Conservation (phyloP, 2,888 invertebrate species). For the Spatulosminthurus flaviceps region DNA sequence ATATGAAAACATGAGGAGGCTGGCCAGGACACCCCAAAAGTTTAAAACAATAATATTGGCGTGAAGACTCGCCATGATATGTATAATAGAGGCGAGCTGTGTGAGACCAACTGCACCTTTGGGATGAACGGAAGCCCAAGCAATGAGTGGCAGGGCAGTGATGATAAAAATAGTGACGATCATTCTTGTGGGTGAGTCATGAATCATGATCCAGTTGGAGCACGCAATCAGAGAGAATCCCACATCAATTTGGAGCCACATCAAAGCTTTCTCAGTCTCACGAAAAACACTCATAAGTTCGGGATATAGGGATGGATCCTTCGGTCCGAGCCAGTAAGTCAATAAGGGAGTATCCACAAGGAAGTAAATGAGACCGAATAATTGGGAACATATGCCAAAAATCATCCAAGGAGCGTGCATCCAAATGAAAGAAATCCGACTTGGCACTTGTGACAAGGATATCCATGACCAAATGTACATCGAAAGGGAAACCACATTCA, state of each 20-base stretch:
- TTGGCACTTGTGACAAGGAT: background rate
- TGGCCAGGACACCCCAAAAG: constrained; percentile 32
- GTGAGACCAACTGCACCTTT: constrained; percentile 33
- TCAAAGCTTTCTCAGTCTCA: constrained; percentile 28
- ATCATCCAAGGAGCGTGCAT: constrained; percentile 36
- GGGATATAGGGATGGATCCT: background rate
- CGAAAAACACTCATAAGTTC: background rate
- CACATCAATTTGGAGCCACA: constrained; percentile 39
- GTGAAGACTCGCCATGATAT: constrained; percentile 35
- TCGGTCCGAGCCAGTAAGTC: no score
- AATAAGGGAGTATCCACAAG: background rate
- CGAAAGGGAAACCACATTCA: background rate
- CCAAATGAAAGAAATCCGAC: background rate
- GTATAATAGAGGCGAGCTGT: constrained; percentile 31
- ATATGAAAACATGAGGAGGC: constrained; percentile 18
- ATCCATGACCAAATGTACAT: constrained; percentile 31
- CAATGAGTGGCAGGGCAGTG: constrained; percentile 27
- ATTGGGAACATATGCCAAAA: constrained; percentile 23
- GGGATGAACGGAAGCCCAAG: constrained; percentile 38
- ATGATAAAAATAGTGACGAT: constrained; percentile 28
- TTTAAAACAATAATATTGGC: constrained; percentile 33
- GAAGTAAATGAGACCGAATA: constrained; percentile 24
- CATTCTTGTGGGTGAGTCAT: background rate
- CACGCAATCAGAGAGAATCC: constrained; percentile 33
- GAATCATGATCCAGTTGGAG: constrained; percentile 34